Evolutionary conservation across 2,888 invertebrate genomes (phyloP).

Genomic region (Perdita meconis): DNA sequence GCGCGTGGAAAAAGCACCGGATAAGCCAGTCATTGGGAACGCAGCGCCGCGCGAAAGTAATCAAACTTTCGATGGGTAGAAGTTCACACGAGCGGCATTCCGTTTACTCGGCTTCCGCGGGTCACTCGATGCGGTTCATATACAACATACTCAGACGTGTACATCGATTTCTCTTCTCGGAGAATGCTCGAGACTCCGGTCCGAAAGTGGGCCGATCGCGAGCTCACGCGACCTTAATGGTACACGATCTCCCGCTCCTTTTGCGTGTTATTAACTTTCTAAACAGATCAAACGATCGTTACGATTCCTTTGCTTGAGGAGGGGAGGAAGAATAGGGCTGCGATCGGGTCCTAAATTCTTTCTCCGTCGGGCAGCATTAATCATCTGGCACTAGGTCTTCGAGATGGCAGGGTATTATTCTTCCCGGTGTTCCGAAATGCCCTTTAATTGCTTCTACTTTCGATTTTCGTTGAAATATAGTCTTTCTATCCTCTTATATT

Average conservation of each 20-base stretch:
- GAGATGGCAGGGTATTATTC: too few species aligned
- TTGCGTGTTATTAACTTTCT: conserved; percentile 68
- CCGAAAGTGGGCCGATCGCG: conserved; percentile 79
- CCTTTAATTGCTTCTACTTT: too few species aligned
- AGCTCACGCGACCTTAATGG: conserved; percentile 70
- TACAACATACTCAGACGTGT: conserved; percentile 25
- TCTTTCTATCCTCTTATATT: too few species aligned
- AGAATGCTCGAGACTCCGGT: conserved; percentile 47
- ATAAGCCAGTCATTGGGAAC: conserved; percentile 38
- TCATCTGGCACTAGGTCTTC: background rate
- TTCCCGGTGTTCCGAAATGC: too few species aligned
- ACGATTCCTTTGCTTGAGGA: background rate
- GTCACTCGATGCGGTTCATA: conserved; percentile 44
- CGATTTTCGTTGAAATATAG: too few species aligned
- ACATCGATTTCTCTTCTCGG: conserved; percentile 72
- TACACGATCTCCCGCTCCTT: conserved; percentile 57
- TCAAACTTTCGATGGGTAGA: conserved; percentile 72
- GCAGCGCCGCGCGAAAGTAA: conserved; percentile 63
- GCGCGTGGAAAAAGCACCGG: background rate
- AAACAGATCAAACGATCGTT: conserved; percentile 62
- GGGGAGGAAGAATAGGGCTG: background rate
- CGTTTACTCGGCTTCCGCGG: conserved; percentile 37
- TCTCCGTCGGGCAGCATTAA: background rate
- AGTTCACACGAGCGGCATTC: conserved; percentile 51
- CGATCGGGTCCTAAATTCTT: background rate